Evolutionary conservation across 1,140 invertebrate species (phyloP), one percentile per base, ranked within the genome.

Genomic region (Zaprionus inermis): DNA sequence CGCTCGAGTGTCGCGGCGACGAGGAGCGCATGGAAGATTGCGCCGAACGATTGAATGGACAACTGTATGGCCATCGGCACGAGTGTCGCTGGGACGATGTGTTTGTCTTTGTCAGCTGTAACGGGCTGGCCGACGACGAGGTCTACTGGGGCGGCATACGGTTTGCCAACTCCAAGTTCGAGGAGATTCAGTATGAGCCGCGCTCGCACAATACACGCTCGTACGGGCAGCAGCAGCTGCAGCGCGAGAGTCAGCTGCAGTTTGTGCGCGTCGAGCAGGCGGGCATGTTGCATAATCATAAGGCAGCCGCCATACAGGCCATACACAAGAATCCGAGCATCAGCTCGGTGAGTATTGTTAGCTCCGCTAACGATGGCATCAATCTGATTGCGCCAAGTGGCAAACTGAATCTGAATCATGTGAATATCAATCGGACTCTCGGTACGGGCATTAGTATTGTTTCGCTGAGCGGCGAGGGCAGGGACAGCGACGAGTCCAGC

Each of bases 101-200:
- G 36, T 99, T 98, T 91, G 97, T 99, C 0, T 99, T 99, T 85
- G 95, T 99, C 34, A 95, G 97, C 77, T 99, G 99, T 91, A 94
- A 95, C 54, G 94, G 96, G 72, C 80, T 97, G 6, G 94, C 95
- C 12, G 91, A 94, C 5, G 93, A 93, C 11, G 92, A 95, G 46
- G 95, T 97, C 52, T 98, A 99, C 92, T 99, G 99, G 98, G 99
- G 98, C 49, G 99, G 98, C 28, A 96, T 99, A 66, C 93, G 98
- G 51, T 98, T 99, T 92, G 95, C 98, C 7, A 95, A 96, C 89
- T 94, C 96, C 20, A 95, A 97, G 81, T 98, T 99, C 91, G 98
- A 99, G 91, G 96, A 96, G 92, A 95, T 96, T 73, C 92, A 96
- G 6, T 97, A 96, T 81, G 96, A 97, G 82, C 94, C 97, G 85